phyloP scores from a whole-genome alignment of 2,888 invertebrate species.

The Campopleginae sp. region DNA sequence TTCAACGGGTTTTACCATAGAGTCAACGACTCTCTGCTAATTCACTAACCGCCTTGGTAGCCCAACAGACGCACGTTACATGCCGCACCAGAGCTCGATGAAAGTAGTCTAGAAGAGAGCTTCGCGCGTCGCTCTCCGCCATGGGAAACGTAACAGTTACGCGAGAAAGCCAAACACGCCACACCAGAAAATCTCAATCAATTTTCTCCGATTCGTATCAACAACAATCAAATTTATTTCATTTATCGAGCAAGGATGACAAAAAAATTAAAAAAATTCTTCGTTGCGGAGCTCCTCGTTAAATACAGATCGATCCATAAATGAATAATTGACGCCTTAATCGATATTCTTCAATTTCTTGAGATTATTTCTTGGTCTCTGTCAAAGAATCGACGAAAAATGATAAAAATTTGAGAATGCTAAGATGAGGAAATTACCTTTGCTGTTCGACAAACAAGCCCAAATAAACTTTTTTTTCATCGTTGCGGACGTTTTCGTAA shows the following conservation, averaged over 20 bases:
- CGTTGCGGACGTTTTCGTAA: neutral
- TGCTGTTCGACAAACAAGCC: neutral
- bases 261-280: neutral
- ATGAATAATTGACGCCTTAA: too few relatives aligned
- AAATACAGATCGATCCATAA: too few relatives aligned
- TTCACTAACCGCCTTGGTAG: slow-evolving; percentile 36
- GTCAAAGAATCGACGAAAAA: neutral
- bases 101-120: slow-evolving; percentile 60
- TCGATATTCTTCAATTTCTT: too few relatives aligned
- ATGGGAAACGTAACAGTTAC: slow-evolving; percentile 70
- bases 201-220: slow-evolving; percentile 6
- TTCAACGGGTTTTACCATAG: slow-evolving; percentile 41
- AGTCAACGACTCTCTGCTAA: slow-evolving; percentile 52
- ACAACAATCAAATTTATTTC: neutral
- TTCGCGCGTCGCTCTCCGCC: slow-evolving; percentile 38
- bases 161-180: slow-evolving; percentile 66
- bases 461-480: too few relatives aligned
- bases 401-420: neutral
- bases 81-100: slow-evolving; percentile 37
- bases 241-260: neutral
- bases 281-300: neutral
- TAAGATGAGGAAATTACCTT: neutral
- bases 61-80: slow-evolving; percentile 30
- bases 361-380: too few relatives aligned
- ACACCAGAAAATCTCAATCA: slow-evolving; percentile 21